A percentile compares a stretch with the other conserved stretches of the same genome.
phyloP scores from a whole-genome alignment of 2,113 vertebrate species.

The Zosterops borbonicus region DNA sequence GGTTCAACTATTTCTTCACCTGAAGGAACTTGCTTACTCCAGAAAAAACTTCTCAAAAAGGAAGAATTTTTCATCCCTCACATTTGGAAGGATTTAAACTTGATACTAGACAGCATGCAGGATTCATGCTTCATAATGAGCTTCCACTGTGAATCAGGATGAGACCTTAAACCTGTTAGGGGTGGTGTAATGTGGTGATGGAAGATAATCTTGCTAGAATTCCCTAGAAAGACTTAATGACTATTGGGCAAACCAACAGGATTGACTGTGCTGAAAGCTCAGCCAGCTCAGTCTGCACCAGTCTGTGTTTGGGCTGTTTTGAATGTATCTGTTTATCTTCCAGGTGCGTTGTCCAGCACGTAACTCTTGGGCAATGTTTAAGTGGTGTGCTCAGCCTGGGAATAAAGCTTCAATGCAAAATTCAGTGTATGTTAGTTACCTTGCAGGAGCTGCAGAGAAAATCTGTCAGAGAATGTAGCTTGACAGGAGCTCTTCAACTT shows the following conservation, averaged over 20 bases:
- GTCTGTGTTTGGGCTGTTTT: neutral
- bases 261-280: neutral
- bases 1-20: neutral
- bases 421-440: neutral
- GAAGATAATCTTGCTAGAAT: neutral
- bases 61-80: neutral
- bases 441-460: neutral
- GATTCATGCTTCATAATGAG: neutral
- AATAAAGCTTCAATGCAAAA: neutral
- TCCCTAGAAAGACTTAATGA: neutral
- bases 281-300: neutral
- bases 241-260: neutral
- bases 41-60: neutral
- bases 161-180: slow-evolving; percentile 11
- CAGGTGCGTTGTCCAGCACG: neutral
- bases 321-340: neutral
- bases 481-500: neutral
- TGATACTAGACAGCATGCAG: neutral
- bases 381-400: neutral
- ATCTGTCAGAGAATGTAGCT: neutral
- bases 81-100: neutral
- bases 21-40: neutral
- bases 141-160: neutral
- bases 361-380: neutral
- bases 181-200: neutral